Conservation (phyloP, 2,888 invertebrate species). For the Cabera pusaria region DNA sequence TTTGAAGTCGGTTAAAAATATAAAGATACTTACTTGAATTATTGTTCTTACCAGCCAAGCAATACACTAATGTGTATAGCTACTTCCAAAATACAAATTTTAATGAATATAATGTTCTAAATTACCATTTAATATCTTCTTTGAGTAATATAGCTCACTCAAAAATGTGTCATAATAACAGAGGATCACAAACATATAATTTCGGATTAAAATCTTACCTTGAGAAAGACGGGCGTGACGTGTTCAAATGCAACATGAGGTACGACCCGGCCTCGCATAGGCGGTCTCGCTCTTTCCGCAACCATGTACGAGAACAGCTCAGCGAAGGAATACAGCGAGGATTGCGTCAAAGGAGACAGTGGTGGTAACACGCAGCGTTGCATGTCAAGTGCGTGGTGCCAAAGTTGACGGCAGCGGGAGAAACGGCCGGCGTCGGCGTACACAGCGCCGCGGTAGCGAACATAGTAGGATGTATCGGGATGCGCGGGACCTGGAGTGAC, state of each 20-base stretch:
- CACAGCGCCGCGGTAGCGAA: slow-evolving; percentile 95
- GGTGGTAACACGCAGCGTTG: slow-evolving; percentile 96
- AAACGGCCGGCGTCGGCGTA: slow-evolving; percentile 98
- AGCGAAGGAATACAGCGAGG: slow-evolving; percentile 96
- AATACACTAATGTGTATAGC: too few relatives aligned
- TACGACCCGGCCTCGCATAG: slow-evolving; percentile 85
- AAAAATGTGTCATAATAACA: too few relatives aligned
- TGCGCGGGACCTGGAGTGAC: slow-evolving; percentile 93
- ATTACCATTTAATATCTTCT: too few relatives aligned
- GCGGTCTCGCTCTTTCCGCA: slow-evolving; percentile 90
- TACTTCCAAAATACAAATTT: too few relatives aligned
- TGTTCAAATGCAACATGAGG: slow-evolving; percentile 92
- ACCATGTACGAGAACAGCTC: slow-evolving; percentile 98
- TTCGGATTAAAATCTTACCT: too few relatives aligned
- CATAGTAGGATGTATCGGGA: slow-evolving; percentile 98
- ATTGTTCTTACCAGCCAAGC: too few relatives aligned
- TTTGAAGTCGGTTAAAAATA: too few relatives aligned
- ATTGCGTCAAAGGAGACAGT: slow-evolving; percentile 96
- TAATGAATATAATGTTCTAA: too few relatives aligned
- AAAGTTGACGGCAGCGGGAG: slow-evolving; percentile 94
- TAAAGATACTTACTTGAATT: too few relatives aligned
- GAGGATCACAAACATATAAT: too few relatives aligned
- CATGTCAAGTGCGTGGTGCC: slow-evolving; percentile 99
- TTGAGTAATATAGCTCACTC: too few relatives aligned
- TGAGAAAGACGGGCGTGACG: slow-evolving; percentile 91